Conservation (phyloP, 2,113 vertebrate species). For the Tapirus terrestris region DNA sequence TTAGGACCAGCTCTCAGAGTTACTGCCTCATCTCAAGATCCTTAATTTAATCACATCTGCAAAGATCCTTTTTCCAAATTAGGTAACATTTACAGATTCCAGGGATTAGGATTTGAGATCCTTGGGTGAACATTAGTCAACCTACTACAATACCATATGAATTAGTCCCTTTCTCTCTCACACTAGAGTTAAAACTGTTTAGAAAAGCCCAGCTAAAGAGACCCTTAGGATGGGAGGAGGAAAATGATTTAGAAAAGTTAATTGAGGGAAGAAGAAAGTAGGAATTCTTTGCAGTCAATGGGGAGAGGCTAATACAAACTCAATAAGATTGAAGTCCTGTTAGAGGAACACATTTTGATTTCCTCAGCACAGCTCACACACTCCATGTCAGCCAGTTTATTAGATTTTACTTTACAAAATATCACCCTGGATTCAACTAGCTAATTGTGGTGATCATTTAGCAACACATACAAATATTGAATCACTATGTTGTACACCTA, state of each 20-base stretch:
- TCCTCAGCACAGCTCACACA: neutral
- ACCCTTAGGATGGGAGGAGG: neutral
- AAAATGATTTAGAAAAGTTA: neutral
- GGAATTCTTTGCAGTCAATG: neutral
- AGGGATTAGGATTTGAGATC: neutral
- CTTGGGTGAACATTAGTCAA: neutral
- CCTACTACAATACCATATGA: neutral
- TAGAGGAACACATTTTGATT: conserved; percentile 15
- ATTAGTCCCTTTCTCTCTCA: neutral
- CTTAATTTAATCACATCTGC: neutral
- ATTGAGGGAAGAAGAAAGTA: neutral
- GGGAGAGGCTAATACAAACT: conserved; percentile 8
- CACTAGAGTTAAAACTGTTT: neutral
- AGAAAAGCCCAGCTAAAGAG: neutral
- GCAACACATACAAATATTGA: neutral
- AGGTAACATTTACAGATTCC: neutral
- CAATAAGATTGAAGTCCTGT: neutral
- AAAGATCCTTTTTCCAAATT: neutral
- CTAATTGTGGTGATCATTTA: neutral
- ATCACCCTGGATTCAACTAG: neutral
- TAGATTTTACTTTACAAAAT: neutral
- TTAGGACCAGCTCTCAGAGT: neutral
- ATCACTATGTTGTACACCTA: neutral
- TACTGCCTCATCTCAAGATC: neutral
- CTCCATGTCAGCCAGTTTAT: neutral